phyloP scores from a whole-genome alignment of 2,113 vertebrate species.

The Ginglymostoma cirratum region DNA sequence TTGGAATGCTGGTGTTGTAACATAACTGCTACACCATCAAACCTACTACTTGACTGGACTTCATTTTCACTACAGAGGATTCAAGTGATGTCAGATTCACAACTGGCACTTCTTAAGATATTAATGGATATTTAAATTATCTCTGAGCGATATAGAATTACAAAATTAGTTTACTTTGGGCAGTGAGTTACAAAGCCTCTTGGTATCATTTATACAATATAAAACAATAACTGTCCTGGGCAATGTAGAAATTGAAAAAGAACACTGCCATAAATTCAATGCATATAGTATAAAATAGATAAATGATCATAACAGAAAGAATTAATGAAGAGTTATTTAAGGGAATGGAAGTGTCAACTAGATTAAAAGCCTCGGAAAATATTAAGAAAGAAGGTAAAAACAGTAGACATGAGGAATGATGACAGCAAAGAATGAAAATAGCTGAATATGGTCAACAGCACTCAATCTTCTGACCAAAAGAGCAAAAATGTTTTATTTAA shows the following conservation, averaged over 20 bases:
- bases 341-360: slow-evolving; percentile 19
- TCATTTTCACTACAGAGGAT: background rate
- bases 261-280: slow-evolving; percentile 4
- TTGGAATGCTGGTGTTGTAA: background rate
- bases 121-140: slow-evolving; percentile 12
- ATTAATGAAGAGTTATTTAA: slow-evolving; percentile 33
- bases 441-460: background rate
- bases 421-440: background rate
- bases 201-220: background rate
- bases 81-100: background rate
- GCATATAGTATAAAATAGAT: slow-evolving; percentile 21
- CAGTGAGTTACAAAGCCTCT: background rate
- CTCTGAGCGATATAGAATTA: background rate
- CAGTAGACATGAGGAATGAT: slow-evolving; percentile 15
- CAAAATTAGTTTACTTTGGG: background rate
- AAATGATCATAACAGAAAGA: background rate
- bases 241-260: background rate
- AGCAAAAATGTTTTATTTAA: background rate
- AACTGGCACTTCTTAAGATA: background rate
- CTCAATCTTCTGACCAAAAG: background rate
- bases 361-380: slow-evolving; percentile 31
- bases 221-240: background rate
- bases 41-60: background rate
- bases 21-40: background rate
- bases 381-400: background rate